Conservation (phyloP, 2,888 invertebrate genomes). For the Coelogynopora nodosa region DNA sequence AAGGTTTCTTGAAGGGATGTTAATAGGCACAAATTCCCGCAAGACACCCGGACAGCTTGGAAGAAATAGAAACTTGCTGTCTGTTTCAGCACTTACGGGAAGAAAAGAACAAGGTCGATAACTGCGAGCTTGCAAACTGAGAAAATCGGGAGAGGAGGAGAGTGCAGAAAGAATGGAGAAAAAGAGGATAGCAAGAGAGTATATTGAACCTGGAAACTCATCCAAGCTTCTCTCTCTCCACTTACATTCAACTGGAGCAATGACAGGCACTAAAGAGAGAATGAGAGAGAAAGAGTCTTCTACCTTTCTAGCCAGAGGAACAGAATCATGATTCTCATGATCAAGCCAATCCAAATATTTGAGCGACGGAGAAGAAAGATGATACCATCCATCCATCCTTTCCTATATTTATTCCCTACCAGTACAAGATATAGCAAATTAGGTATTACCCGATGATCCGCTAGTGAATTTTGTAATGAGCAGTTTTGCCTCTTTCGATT, state of each 20-base stretch:
- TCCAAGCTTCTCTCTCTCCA: not conserved
- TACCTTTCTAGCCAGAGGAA: too few species aligned
- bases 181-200: not conserved
- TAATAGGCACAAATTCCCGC: constrained; percentile 18
- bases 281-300: not conserved
- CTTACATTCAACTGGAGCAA: not conserved
- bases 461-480: not conserved
- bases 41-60: not conserved
- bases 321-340: not conserved
- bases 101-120: constrained; percentile 11
- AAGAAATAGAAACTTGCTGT: constrained; percentile 9
- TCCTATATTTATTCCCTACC: not conserved
- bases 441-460: not conserved
- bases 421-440: not conserved
- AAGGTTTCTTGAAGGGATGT: not conserved
- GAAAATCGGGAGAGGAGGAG: constrained; percentile 1
- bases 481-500: not conserved
- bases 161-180: not conserved
- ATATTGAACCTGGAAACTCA: not conserved
- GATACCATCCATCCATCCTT: constrained; percentile 2
- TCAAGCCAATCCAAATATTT: constrained; percentile 19
- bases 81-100: not conserved
- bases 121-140: not conserved
- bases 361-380: not conserved
- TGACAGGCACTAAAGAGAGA: not conserved